These are phyloP conservation scores for Diplosoma virens DNA, from an alignment of 23 tunicate genomes.

Conservation along the genomic window DNA sequence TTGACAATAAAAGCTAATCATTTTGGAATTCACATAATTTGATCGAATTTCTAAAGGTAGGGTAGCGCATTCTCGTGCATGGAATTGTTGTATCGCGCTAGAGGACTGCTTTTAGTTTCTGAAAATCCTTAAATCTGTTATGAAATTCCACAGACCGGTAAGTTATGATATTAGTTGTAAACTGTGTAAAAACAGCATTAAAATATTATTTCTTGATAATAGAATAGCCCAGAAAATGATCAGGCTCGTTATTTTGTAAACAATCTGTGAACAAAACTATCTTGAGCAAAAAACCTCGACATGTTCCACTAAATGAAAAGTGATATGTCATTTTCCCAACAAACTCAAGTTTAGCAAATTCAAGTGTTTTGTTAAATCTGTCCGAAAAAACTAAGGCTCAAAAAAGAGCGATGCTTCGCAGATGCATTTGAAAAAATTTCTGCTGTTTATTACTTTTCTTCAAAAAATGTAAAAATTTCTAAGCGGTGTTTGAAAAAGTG, in stretches of 20 bases:
- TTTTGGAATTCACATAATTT: conserved; percentile 28
- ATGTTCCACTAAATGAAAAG: conserved; percentile 16
- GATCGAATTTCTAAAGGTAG: conserved; percentile 15
- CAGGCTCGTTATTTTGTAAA: conserved; percentile 17
- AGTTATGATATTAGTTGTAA: not conserved
- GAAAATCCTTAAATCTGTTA: conserved; percentile 19
- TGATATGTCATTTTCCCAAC: conserved; percentile 26
- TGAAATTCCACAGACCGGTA: conserved; percentile 2
- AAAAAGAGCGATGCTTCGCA: conserved; percentile 20
- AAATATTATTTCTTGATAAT: conserved; percentile 6
- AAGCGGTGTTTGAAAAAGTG: conserved; percentile 1
- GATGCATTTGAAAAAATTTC: conserved; percentile 12
- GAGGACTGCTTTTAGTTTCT: conserved; percentile 12
- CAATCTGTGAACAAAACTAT: conserved; percentile 2
- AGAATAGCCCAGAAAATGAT: conserved; percentile 16
- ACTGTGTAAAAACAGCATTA: conserved; percentile 20
- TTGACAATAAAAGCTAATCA: conserved; percentile 15
- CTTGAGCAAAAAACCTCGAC: conserved; percentile 28
- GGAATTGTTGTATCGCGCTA: conserved; percentile 17
- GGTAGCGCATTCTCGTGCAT: conserved; percentile 1
- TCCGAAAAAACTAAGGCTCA: conserved; percentile 16
- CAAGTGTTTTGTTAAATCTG: conserved; percentile 43
- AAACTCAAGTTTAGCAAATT: conserved; percentile 30
- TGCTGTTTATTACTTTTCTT: conserved; percentile 10
- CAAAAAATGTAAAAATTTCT: conserved; percentile 35